phyloP scores from a whole-genome alignment of 2,888 invertebrate species.

The Ochropleura plecta region DNA sequence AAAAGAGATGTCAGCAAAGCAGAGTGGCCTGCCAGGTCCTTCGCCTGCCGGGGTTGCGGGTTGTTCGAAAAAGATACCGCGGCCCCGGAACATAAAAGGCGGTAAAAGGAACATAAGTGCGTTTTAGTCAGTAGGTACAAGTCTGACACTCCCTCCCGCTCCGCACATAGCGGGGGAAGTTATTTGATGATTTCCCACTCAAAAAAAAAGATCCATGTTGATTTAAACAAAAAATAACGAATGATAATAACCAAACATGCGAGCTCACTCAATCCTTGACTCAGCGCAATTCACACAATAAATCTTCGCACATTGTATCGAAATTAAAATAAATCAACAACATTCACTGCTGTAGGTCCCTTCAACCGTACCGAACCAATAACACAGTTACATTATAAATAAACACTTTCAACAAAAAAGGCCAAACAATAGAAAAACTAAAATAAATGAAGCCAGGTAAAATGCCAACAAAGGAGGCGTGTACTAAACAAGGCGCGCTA shows the following conservation, averaged over 20 bases:
- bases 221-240: not conserved
- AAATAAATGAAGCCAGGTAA: slow-evolving; percentile 49
- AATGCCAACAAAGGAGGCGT: slow-evolving; percentile 37
- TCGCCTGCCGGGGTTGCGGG: no score
- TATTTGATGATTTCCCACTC: no score
- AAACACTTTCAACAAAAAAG: slow-evolving; percentile 51
- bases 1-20: no score
- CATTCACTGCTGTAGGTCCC: slow-evolving; percentile 56
- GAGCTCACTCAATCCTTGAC: not conserved
- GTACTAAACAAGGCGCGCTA: slow-evolving; percentile 51
- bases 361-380: slow-evolving; percentile 38
- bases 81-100: no score
- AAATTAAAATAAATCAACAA: slow-evolving; percentile 56
- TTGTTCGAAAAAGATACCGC: no score
- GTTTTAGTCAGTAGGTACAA: no score
- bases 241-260: not conserved
- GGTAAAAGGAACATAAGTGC: no score
- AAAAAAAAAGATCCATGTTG: no score
- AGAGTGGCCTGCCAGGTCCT: no score
- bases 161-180: no score
- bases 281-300: slow-evolving; percentile 32
- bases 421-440: slow-evolving; percentile 28
- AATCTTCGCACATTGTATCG: slow-evolving; percentile 32
- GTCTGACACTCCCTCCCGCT: no score
- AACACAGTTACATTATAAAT: slow-evolving; percentile 54